These are phyloP conservation scores for Phyllostomus discolor DNA, from an alignment of 2,113 vertebrate species.

Conservation along the genomic window DNA sequence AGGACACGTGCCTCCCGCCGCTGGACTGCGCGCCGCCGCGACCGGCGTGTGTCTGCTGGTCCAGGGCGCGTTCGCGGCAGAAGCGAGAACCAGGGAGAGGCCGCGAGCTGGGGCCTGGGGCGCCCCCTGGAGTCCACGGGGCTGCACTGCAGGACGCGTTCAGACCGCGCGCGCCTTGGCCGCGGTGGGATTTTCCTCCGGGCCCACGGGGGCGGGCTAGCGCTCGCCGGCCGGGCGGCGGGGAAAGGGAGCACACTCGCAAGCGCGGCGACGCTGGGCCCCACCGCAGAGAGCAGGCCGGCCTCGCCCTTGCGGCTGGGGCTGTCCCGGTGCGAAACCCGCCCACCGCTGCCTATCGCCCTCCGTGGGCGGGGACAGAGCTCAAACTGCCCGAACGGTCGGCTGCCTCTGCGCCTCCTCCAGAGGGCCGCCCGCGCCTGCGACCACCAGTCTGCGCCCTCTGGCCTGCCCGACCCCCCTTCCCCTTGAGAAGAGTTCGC, in stretches of 20 bases:
- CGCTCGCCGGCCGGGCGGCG: background rate
- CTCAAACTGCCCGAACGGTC: fast-evolving
- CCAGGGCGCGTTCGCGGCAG: fast-evolving
- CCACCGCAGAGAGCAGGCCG: fast-evolving
- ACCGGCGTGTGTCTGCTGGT: fast-evolving
- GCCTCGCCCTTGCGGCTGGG: background rate
- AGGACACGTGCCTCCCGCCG: fast-evolving
- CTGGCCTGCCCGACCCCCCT: fast-evolving
- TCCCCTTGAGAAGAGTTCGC: fast-evolving
- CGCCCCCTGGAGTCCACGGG: fast-evolving
- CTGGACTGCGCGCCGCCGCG: fast-evolving
- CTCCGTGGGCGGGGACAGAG: too few relatives aligned
- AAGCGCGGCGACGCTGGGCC: fast-evolving
- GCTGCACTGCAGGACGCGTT: fast-evolving
- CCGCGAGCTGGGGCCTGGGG: background rate
- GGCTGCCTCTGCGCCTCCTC: fast-evolving
- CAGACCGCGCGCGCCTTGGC: background rate
- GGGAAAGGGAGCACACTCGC: too few relatives aligned
- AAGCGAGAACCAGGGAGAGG: background rate
- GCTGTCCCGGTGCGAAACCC: fast-evolving
- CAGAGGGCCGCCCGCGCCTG: fast-evolving
- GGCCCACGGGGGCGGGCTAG: background rate
- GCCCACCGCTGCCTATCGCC: fast-evolving
- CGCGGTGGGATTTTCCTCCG: background rate
- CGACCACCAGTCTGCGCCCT: fast-evolving